Conservation (phyloP, 2,797 vertebrate species). For the Falco novaeseelandiae region DNA sequence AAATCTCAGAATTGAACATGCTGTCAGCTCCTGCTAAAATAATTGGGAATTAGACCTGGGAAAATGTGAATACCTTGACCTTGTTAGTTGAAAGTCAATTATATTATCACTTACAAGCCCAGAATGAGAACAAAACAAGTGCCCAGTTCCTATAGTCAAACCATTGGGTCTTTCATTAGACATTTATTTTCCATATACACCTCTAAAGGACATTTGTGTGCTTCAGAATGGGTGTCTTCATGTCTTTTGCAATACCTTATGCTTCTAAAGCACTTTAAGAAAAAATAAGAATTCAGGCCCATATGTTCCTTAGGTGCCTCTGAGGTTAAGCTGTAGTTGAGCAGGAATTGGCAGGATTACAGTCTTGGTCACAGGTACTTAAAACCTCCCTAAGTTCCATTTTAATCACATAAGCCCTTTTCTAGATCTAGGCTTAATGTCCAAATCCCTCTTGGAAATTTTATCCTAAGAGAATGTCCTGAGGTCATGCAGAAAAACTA, state of each 20-base stretch:
- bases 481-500: conserved; percentile 24
- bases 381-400: conserved; percentile 54
- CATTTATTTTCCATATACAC: not conserved
- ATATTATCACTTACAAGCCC: not conserved
- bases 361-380: conserved; percentile 27
- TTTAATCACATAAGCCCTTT: conserved; percentile 66
- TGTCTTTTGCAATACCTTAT: not conserved
- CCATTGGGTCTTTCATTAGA: not conserved
- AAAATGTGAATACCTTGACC: not conserved
- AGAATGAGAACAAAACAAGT: not conserved
- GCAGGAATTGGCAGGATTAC: conserved; percentile 50
- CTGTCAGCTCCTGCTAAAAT: not conserved
- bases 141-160: not conserved
- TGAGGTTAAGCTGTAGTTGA: conserved; percentile 60
- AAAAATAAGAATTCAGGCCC: not conserved
- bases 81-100: not conserved
- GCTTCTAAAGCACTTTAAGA: not conserved
- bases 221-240: not conserved
- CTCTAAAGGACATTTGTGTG: not conserved
- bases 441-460: conserved; percentile 49
- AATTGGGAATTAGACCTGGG: not conserved
- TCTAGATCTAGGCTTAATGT: conserved; percentile 50
- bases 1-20: not conserved
- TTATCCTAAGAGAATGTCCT: conserved; percentile 11
- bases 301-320: conserved; percentile 7